Conservation (phyloP, 2,888 invertebrate species). For the Melinaea marsaeus region DNA sequence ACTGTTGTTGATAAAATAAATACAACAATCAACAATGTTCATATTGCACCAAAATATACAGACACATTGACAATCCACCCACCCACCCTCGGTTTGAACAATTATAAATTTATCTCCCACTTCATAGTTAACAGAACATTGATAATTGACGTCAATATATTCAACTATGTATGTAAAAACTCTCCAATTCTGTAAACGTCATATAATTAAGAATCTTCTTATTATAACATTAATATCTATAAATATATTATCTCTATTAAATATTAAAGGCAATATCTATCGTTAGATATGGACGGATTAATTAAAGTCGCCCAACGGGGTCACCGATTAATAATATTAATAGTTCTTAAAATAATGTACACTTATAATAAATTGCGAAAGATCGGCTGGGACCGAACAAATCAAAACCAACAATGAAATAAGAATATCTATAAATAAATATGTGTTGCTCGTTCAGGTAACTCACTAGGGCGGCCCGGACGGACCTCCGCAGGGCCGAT, state of each 20-base stretch:
- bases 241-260: slow-evolving; percentile 78
- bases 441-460: slow-evolving; percentile 71
- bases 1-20: slow-evolving; percentile 4
- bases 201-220: slow-evolving; percentile 64
- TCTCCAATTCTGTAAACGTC: slow-evolving; percentile 66
- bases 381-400: slow-evolving; percentile 56
- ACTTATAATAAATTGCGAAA: slow-evolving; percentile 58
- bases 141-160: slow-evolving; percentile 27
- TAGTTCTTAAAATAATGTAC: slow-evolving; percentile 60
- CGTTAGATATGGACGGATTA: slow-evolving; percentile 77
- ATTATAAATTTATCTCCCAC: slow-evolving; percentile 27
- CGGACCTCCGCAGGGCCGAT: slow-evolving; percentile 58
- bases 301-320: slow-evolving; percentile 75
- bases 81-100: too few species aligned
- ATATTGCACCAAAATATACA: slow-evolving; percentile 39
- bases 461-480: slow-evolving; percentile 68
- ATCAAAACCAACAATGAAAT: slow-evolving; percentile 65
- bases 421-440: slow-evolving; percentile 71
- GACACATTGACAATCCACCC: background rate
- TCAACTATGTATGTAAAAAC: slow-evolving; percentile 60
- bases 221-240: slow-evolving; percentile 68
- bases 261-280: slow-evolving; percentile 78
- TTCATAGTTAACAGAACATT: slow-evolving; percentile 40
- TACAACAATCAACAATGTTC: slow-evolving; percentile 29
- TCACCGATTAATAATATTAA: slow-evolving; percentile 74